Evolutionary conservation across 2,888 invertebrate species (phyloP), one percentile per base, ranked within the genome.

Genomic region (Spisula subtruncata): DNA sequence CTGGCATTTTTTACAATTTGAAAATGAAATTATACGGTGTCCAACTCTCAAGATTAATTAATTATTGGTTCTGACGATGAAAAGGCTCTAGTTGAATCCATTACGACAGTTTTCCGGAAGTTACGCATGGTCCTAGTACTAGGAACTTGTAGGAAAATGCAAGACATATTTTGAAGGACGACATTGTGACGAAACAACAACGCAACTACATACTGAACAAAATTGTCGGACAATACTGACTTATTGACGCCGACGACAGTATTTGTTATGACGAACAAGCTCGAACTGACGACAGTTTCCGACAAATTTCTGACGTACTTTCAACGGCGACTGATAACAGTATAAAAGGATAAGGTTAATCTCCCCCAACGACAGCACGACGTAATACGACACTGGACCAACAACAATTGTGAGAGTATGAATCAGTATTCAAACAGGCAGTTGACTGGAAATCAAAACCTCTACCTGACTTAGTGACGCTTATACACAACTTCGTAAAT

Each of bases 381-480:
- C 1, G 29, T 88, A 29, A 48, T 80, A 25, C 46, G 18, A n/a
- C 14, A 71, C 4, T 92, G 92, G 90, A 92, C 90, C 16, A 91
- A 92, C 51, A 92, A 92, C 46, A 90, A 90, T 80, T 83, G 66
- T 16, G 90, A 86, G 32, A 90, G 89, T 1, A 46, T 91, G 0
- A 91, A 92, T n/a, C 92, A 91, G 86, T 91, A 5, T 46, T 90
- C 0, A 91, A 91, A 83, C 89, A 91, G 66, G 71, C 89, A 0
- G 46, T 89, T 4, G 89, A 83, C 56, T 84, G 87, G 89, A 85
- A 87, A 48, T 41, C 84, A 2, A 84, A 89, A 51, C 32, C 29
- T 16, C 56, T 82, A 32, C 29, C 56, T n/a, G 83, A 89, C 20
- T 46, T 86, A 1, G 86, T 89, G 0, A 20, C 56, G 8, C 16